phyloP scores from a whole-genome alignment of 1,140 invertebrate genomes.

The Papilio aristodemus region DNA sequence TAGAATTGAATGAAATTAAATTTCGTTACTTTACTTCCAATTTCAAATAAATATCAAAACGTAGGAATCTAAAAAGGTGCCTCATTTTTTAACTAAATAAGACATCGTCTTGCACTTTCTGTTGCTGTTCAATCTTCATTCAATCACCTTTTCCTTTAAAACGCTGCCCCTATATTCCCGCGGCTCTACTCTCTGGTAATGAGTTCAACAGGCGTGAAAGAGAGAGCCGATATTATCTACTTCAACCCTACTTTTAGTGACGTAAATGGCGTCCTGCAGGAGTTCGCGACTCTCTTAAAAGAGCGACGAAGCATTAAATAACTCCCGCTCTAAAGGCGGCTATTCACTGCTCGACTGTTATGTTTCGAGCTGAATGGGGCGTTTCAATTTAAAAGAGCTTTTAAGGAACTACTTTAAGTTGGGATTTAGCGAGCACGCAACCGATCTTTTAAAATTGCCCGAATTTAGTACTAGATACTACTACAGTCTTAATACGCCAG shows the following conservation, averaged over 20 bases:
- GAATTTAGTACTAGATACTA: background rate
- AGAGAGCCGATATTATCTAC: conserved; percentile 53
- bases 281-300: conserved; percentile 66
- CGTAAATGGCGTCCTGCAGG: conserved; percentile 62
- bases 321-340: conserved; percentile 53
- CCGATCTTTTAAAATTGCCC: background rate
- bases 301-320: conserved; percentile 73
- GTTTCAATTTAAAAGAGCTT: conserved; percentile 37
- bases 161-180: conserved; percentile 26
- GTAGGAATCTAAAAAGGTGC: background rate
- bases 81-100: conserved; percentile 1
- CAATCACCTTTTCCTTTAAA: conserved; percentile 33
- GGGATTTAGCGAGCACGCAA: background rate
- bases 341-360: conserved; percentile 54
- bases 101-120: conserved; percentile 14
- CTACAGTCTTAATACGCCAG: background rate
- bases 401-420: conserved; percentile 30
- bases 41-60: background rate
- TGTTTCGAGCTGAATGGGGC: conserved; percentile 28
- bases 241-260: conserved; percentile 62
- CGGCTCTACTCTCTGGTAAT: conserved; percentile 39
- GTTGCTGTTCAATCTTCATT: conserved; percentile 32
- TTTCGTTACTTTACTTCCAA: background rate
- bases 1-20: background rate
- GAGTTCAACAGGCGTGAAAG: conserved; percentile 54